A percentile compares a stretch with the other conserved stretches of the same genome.
These are phyloP conservation scores for Epinotia demarniana DNA, from an alignment of 2,888 invertebrate species.

Conservation along the genomic window DNA sequence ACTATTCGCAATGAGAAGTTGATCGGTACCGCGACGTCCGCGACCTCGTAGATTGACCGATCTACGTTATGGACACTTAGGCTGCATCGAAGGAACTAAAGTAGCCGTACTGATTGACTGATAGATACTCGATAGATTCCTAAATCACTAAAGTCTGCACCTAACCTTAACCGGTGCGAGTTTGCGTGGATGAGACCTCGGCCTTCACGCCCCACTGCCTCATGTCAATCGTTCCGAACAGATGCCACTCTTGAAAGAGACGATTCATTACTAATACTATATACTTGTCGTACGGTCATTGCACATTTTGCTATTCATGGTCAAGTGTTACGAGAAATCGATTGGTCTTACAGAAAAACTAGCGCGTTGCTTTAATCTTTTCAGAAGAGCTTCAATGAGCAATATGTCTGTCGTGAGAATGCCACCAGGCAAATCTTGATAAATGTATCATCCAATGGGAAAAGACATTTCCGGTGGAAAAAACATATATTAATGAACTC, in stretches of 20 bases:
- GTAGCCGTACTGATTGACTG: not conserved
- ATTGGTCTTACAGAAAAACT: not conserved
- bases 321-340: not conserved
- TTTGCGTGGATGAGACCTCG: conserved; percentile 74
- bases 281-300: conserved; percentile 38
- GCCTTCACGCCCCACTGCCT: conserved; percentile 76
- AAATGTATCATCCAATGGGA: too few species aligned
- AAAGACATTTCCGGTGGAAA: too few species aligned
- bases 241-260: conserved; percentile 69
- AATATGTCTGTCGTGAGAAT: not conserved
- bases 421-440: too few species aligned
- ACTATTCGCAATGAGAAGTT: too few species aligned
- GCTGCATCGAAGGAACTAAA: too few species aligned
- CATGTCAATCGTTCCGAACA: conserved; percentile 67
- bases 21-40: too few species aligned
- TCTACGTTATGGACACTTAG: too few species aligned
- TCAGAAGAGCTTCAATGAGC: not conserved
- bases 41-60: too few species aligned
- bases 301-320: conserved; percentile 16
- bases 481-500: too few species aligned
- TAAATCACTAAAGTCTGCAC: not conserved
- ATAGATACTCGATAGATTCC: not conserved
- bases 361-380: not conserved
- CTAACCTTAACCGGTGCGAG: conserved; percentile 51
- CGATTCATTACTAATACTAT: conserved; percentile 54